Percentiles rank a stretch among this genome's conserved stretches.
Conservation (phyloP, 2,113 vertebrate genomes). For the Pluvianellus socialis region DNA sequence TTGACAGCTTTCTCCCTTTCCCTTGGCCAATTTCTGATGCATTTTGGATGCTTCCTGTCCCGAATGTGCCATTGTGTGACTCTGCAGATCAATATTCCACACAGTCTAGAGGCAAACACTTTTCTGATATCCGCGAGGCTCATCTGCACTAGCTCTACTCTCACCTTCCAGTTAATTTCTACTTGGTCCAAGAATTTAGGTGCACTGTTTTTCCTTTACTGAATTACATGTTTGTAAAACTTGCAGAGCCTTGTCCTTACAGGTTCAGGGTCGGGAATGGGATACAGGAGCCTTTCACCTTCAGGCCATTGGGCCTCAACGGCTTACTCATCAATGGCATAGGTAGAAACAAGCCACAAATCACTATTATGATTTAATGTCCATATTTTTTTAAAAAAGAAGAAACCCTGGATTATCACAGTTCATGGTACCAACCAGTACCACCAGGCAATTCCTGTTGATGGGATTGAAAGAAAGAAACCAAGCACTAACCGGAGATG, state of each 20-base stretch:
- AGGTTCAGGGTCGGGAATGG: not conserved
- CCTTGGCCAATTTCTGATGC: not conserved
- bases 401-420: not conserved
- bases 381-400: not conserved
- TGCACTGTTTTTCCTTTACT: not conserved
- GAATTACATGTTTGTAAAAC: not conserved
- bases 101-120: not conserved
- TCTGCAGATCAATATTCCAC: slow-evolving; percentile 2
- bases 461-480: not conserved
- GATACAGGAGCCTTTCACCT: not conserved
- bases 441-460: not conserved
- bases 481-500: not conserved
- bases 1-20: not conserved
- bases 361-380: not conserved
- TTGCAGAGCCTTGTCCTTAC: not conserved
- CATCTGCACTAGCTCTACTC: not conserved
- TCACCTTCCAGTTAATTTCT: not conserved
- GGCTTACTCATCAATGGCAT: not conserved
- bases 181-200: not conserved
- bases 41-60: not conserved
- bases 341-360: not conserved
- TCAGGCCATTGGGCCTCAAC: not conserved
- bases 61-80: not conserved
- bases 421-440: not conserved
- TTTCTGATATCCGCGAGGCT: not conserved